phyloP scores from a whole-genome alignment of 2,113 vertebrate species.

The Syngnathus scovelli region DNA sequence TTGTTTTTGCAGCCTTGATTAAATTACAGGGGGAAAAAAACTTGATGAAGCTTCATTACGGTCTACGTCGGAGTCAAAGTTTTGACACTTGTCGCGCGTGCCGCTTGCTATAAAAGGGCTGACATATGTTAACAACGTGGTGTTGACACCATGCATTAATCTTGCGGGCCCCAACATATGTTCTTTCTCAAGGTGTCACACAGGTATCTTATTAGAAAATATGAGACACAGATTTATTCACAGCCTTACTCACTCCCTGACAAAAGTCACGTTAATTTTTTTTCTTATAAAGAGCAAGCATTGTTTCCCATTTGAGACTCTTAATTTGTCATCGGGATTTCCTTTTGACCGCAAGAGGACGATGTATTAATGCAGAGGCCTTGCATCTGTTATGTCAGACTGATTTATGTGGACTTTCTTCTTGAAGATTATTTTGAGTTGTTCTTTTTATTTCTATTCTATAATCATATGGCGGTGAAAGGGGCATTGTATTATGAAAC shows the following conservation, averaged over 20 bases:
- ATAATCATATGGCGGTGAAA: background rate
- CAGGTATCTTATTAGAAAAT: slow-evolving; percentile 8
- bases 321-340: slow-evolving; percentile 35
- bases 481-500: too few relatives aligned
- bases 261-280: slow-evolving; percentile 7
- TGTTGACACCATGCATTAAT: slow-evolving; percentile 1
- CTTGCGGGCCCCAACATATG: slow-evolving; percentile 24
- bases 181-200: slow-evolving; percentile 6
- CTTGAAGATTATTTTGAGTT: background rate
- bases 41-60: background rate
- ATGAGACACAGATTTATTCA: slow-evolving; percentile 12
- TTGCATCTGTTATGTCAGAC: slow-evolving; percentile 51
- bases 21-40: background rate
- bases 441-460: background rate
- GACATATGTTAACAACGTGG: slow-evolving; percentile 26
- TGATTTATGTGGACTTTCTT: slow-evolving; percentile 37
- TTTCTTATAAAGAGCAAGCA: slow-evolving; percentile 5
- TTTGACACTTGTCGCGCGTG: slow-evolving; percentile 24
- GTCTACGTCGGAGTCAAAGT: background rate
- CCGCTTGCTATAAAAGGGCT: slow-evolving; percentile 1
- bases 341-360: slow-evolving; percentile 41
- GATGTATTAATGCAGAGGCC: slow-evolving; percentile 55
- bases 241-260: slow-evolving; percentile 1
- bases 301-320: slow-evolving; percentile 18
- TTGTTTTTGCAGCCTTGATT: background rate